Evolutionary conservation across 2,888 invertebrate species (phyloP).

Genomic region (Bursaphelenchus okinawaensis): DNA sequence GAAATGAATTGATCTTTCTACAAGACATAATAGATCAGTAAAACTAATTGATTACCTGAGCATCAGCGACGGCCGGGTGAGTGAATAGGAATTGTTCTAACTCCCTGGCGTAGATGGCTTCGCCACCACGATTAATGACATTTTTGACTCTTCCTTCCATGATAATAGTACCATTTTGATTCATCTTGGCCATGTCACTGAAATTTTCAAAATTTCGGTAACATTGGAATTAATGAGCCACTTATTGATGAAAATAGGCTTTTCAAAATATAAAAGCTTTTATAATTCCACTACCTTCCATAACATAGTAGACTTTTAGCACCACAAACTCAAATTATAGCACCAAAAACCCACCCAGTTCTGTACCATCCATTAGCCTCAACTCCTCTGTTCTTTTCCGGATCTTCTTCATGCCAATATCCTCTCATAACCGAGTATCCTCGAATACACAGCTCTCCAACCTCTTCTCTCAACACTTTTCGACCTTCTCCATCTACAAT

Average conservation of each 20-base stretch:
- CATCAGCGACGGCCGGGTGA: constrained; percentile 60
- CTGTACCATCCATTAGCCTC: constrained; percentile 70
- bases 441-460: constrained; percentile 23
- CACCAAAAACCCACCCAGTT: constrained; percentile 64
- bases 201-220: not conserved
- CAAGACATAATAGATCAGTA: not conserved
- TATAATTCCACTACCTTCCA: too few relatives aligned
- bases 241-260: too few relatives aligned
- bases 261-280: too few relatives aligned
- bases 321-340: too few relatives aligned
- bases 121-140: constrained; percentile 63
- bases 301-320: too few relatives aligned
- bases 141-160: constrained; percentile 62
- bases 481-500: constrained; percentile 17
- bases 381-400: constrained; percentile 69
- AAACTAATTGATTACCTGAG: constrained; percentile 33
- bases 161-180: constrained; percentile 59
- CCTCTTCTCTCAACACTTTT: constrained; percentile 18
- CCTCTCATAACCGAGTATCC: constrained; percentile 72
- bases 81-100: constrained; percentile 61
- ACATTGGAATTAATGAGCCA: not conserved
- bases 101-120: constrained; percentile 63
- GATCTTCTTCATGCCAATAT: constrained; percentile 72
- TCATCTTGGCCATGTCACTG: constrained; percentile 58
- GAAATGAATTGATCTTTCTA: too few relatives aligned